Evolutionary conservation across 2,888 invertebrate species (phyloP), one percentile per base, ranked within the genome.

Genomic region (Crematogaster levior): DNA sequence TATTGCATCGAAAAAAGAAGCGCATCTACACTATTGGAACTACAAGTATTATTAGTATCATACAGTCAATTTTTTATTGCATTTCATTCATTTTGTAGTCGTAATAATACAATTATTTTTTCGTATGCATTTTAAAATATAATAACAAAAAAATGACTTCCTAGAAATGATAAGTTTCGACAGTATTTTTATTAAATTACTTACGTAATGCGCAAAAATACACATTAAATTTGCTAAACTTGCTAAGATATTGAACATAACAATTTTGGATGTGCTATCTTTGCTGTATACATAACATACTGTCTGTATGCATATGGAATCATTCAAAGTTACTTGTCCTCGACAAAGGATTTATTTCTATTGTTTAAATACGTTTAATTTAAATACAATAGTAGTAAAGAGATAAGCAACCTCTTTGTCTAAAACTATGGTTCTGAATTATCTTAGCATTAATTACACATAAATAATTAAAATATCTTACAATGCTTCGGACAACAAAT

Each of bases 311-410:
- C 37, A 66, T 68, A 75, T 40, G 37, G 40, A 30, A 30, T 73
- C 43, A 43, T 58, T 58, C 43, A 68, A 68, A 68, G 24, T 2
- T 37, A 51, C 37, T 70, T 53, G 30, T 68, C 24, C 68, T 40
- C 7, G 46, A 61, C 21, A 73, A 43, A 73, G 21, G 34, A n/a
- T 60, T 60, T 60, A 46, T 73, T 60, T 60, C 12, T 34, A 27
- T 34, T 27, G 46, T 74, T 61, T 24, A 74, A 61, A 74, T 43
- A 43, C 30, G 30, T 58, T 56, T 72, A n/a, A 72, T 72, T 72
- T 72, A 56, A 40, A 72, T n/a, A n/a, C n/a, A n/a, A n/a, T 56
- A 72, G 24, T 15, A 56, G 34, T 34, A 12, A 34, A 63, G 10
- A 63, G 43, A 63, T 63, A 63, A 74, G 27, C 15, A 30, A 15